Conservation (phyloP, 2,888 invertebrate genomes). For the Drosophila fulvimacula region DNA sequence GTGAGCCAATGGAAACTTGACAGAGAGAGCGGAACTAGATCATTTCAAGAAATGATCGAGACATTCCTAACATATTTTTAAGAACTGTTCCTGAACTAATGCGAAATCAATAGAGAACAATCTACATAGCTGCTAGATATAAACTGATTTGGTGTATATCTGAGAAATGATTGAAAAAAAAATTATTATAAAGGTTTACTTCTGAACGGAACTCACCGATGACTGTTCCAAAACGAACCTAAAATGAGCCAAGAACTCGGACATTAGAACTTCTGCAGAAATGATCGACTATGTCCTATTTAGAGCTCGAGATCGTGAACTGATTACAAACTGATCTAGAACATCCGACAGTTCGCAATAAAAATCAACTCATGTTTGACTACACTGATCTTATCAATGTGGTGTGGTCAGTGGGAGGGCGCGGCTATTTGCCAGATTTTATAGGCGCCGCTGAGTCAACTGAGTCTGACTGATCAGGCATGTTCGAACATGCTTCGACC, state of each 20-base stretch:
- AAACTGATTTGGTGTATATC: too few species aligned
- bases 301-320: not conserved
- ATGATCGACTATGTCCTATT: not conserved
- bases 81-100: not conserved
- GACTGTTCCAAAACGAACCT: not conserved
- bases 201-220: too few species aligned
- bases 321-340: not conserved
- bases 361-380: slow-evolving; percentile 15
- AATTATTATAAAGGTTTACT: too few species aligned
- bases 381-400: slow-evolving; percentile 27
- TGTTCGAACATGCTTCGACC: not conserved
- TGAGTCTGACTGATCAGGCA: not conserved
- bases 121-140: too few species aligned
- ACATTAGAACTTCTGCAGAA: not conserved
- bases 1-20: not conserved
- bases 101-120: too few species aligned
- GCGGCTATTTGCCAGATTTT: slow-evolving; percentile 27
- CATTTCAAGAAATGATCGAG: not conserved
- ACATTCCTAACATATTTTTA: not conserved
- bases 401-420: slow-evolving; percentile 21
- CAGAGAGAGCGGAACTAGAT: not conserved
- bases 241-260: not conserved
- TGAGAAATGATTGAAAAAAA: too few species aligned
- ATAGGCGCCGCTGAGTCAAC: slow-evolving; percentile 22
- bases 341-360: not conserved